These are phyloP conservation scores for Melanogrammus aeglefinus DNA, from an alignment of 2,797 vertebrate species.

Conservation along the genomic window DNA sequence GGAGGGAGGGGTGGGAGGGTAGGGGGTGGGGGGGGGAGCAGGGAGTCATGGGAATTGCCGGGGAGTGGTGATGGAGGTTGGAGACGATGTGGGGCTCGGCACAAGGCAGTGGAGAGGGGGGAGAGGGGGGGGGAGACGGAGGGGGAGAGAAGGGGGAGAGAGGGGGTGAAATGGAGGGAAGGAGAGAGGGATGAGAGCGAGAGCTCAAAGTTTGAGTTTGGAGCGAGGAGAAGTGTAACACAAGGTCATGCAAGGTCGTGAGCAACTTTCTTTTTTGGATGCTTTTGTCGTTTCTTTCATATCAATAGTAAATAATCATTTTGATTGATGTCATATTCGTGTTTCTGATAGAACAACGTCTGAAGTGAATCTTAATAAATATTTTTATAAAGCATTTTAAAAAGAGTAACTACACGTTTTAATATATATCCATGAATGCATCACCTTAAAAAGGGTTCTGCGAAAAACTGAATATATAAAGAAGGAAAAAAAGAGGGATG, in stretches of 20 bases:
- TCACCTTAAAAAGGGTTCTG: too few species aligned
- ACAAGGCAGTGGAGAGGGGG: constrained; percentile 49
- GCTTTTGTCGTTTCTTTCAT: too few species aligned
- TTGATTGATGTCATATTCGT: too few species aligned
- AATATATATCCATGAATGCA: too few species aligned
- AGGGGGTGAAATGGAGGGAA: background rate
- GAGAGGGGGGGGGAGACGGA: constrained; percentile 32
- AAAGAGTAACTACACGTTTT: too few species aligned
- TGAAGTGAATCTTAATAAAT: too few species aligned
- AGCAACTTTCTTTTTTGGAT: constrained; percentile 29
- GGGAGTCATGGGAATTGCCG: constrained; percentile 71
- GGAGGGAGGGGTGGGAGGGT: constrained; percentile 7
- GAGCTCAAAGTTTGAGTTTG: background rate
- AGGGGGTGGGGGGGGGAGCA: constrained; percentile 22
- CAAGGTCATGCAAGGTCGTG: constrained; percentile 58
- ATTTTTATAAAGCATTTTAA: too few species aligned
- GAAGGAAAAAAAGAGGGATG: background rate
- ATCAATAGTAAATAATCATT: too few species aligned
- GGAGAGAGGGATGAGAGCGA: background rate
- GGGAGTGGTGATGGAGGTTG: constrained; percentile 46
- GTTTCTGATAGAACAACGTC: too few species aligned
- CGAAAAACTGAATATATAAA: background rate
- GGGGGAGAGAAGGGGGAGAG: background rate
- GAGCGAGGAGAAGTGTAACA: background rate
- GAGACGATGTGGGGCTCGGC: constrained; percentile 42